A percentile compares a stretch with the other conserved stretches of the same genome.
Evolutionary conservation across 2,888 invertebrate species (phyloP).

Genomic region (Hanleya hanleyi): DNA sequence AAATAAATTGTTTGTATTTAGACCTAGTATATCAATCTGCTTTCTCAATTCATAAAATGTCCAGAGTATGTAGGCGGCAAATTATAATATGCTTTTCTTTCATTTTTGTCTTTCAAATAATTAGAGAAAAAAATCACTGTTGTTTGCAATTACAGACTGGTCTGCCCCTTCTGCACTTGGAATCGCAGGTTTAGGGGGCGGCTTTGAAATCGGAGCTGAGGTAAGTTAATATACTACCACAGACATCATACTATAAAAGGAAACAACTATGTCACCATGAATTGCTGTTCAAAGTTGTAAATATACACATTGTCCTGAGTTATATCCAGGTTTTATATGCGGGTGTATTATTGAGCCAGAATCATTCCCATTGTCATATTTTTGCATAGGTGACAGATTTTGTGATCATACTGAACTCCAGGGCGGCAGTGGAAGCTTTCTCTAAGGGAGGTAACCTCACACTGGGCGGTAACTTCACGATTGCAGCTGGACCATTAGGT

Average conservation of each 20-base stretch:
- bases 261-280: no score
- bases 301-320: no score
- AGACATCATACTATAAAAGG: no score
- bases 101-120: background rate
- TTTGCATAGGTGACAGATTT: conserved; percentile 72
- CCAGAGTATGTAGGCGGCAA: conserved; percentile 26
- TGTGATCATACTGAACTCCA: conserved; percentile 67
- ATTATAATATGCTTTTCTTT: background rate
- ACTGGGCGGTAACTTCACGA: conserved; percentile 69
- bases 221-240: no score
- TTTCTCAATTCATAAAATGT: no score
- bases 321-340: no score
- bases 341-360: no score
- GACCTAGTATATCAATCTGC: no score
- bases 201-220: conserved; percentile 70
- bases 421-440: conserved; percentile 67
- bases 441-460: conserved; percentile 71
- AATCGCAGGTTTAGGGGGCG: conserved; percentile 69
- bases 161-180: conserved; percentile 70
- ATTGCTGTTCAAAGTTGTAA: no score
- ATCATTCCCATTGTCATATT: no score
- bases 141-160: conserved; percentile 56
- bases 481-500: conserved; percentile 70
- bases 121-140: background rate
- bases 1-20: no score